phyloP scores from a whole-genome alignment of 2,113 vertebrate species.

The Peucedramus taeniatus region DNA sequence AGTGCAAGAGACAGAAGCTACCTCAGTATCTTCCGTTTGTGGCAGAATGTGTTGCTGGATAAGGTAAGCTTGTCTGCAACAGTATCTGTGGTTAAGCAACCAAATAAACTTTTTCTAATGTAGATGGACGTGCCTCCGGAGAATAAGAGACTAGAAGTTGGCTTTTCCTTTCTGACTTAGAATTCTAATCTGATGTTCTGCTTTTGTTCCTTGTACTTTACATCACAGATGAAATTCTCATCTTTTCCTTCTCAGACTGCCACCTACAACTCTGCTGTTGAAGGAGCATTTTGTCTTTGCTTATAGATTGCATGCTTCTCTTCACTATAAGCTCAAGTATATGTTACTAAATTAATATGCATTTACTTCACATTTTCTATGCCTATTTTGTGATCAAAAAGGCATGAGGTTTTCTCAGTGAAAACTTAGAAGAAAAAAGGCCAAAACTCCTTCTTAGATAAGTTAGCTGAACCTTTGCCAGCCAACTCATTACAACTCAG shows the following conservation, averaged over 20 bases:
- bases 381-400: not conserved
- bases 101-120: not conserved
- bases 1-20: conserved; percentile 90
- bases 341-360: not conserved
- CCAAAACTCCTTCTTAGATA: not conserved
- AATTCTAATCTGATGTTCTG: not conserved
- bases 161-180: not conserved
- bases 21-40: conserved; percentile 85
- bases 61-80: conserved; percentile 76
- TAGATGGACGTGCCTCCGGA: not conserved
- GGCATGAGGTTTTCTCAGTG: not conserved
- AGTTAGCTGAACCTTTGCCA: not conserved
- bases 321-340: not conserved
- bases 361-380: not conserved
- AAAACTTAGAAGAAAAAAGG: not conserved
- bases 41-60: conserved; percentile 88
- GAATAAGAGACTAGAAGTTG: not conserved
- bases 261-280: not conserved
- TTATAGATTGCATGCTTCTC: not conserved
- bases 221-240: not conserved
- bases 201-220: not conserved
- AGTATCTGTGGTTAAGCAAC: not conserved
- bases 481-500: not conserved
- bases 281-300: not conserved
- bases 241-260: not conserved